phyloP scores from a whole-genome alignment of 2,797 vertebrate genomes.

The Vultur gryphus region DNA sequence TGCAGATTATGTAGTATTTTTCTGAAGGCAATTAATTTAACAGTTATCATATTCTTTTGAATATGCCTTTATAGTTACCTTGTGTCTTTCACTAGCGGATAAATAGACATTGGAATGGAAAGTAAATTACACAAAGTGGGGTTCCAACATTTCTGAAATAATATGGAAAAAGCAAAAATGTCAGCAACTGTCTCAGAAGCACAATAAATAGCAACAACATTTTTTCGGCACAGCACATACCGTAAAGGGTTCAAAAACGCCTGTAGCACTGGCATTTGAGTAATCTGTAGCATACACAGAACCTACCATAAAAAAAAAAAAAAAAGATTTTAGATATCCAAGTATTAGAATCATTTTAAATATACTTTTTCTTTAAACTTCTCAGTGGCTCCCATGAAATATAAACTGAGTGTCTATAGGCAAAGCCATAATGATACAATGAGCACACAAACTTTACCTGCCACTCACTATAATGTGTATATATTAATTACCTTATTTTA shows the following conservation, averaged over 20 bases:
- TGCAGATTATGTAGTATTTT: neutral
- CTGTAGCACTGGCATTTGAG: conserved; percentile 94
- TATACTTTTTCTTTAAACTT: neutral
- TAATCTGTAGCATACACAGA: conserved; percentile 88
- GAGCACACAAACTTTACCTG: neutral
- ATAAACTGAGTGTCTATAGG: neutral
- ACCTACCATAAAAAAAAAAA: conserved; percentile 74
- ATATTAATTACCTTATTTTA: neutral
- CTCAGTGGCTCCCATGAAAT: neutral
- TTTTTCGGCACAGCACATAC: conserved; percentile 66
- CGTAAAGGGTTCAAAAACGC: conserved; percentile 89
- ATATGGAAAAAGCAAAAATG: neutral
- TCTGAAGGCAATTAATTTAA: neutral
- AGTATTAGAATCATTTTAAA: neutral
- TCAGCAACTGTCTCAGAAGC: neutral
- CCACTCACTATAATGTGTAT: neutral
- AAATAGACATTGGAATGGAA: conserved; percentile 87
- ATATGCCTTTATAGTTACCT: conserved; percentile 75
- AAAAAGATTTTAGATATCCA: conserved; percentile 7
- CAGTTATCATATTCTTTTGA: neutral
- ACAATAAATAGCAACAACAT: neutral
- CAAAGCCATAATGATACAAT: neutral
- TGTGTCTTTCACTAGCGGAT: conserved; percentile 88
- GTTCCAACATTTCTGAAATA: conserved; percentile 92
- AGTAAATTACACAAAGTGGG: conserved; percentile 78